A percentile compares a stretch with the other conserved stretches of the same genome.
Conservation (phyloP, 2,888 invertebrate species). For the Xestia xanthographa region DNA sequence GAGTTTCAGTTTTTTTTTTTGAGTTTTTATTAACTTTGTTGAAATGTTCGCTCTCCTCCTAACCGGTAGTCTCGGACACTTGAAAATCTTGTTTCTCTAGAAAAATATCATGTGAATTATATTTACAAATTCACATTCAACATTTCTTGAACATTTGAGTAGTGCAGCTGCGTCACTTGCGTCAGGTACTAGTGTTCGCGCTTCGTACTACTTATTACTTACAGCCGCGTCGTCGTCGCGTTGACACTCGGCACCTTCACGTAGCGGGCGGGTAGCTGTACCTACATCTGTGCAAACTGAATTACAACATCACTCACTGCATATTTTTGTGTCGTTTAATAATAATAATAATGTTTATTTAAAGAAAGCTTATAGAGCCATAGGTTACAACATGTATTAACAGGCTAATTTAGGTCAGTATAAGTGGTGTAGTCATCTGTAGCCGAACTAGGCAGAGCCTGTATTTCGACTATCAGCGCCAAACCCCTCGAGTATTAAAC, state of each 20-base stretch:
- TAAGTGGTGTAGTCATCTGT: no score
- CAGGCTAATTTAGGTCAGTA: no score
- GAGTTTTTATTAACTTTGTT: not conserved
- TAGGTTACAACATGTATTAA: no score
- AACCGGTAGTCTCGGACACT: no score
- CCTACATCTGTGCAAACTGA: conserved; percentile 16
- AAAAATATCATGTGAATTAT: not conserved
- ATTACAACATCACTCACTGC: not conserved
- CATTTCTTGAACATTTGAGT: not conserved
- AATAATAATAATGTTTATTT: no score
- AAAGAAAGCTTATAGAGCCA: no score
- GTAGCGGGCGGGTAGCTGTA: not conserved
- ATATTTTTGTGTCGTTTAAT: not conserved
- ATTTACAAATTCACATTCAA: not conserved
- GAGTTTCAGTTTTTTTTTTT: no score
- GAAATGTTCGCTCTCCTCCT: not conserved
- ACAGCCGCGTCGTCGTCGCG: not conserved
- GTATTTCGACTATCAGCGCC: no score
- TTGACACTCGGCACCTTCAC: not conserved
- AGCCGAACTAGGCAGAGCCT: no score
- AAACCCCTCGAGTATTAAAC: no score
- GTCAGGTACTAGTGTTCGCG: not conserved
- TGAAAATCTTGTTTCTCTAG: not conserved
- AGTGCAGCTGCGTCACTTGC: conserved; percentile 2
- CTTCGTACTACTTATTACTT: conserved; percentile 2